phyloP scores from a whole-genome alignment of 2,113 vertebrate species.

The Crotalus viridis region DNA sequence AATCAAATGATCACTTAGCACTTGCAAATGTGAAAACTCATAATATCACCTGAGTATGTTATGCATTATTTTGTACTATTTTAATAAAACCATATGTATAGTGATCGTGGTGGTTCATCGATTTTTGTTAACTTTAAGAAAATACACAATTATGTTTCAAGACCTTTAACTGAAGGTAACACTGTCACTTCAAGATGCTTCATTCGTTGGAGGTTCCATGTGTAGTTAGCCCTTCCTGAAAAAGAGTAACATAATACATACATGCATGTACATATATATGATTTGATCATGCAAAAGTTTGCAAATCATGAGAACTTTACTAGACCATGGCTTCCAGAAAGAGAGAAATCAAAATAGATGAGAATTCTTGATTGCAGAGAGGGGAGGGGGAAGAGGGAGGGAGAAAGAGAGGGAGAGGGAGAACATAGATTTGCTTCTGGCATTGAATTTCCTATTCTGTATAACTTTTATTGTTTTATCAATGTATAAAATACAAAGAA shows the following conservation, averaged over 20 bases:
- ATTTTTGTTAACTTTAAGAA: background rate
- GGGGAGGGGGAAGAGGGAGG: background rate
- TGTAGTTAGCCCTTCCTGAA: constrained; percentile 67
- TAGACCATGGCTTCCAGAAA: background rate
- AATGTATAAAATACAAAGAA: no score
- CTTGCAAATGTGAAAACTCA: background rate
- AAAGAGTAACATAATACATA: background rate
- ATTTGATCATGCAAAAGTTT: constrained; percentile 41
- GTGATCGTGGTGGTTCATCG: background rate
- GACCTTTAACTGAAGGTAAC: constrained; percentile 73
- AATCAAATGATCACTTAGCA: no score
- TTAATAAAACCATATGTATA: background rate
- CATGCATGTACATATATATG: background rate
- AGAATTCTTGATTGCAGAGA: background rate
- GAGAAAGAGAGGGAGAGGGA: background rate
- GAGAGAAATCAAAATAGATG: background rate
- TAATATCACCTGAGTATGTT: background rate
- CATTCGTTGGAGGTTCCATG: constrained; percentile 73
- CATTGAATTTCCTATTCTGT: background rate
- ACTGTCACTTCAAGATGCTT: constrained; percentile 76
- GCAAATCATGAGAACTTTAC: background rate
- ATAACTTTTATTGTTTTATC: no score
- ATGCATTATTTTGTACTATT: background rate
- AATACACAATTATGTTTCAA: background rate
- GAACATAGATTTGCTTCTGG: background rate